Conservation (phyloP, 2,113 vertebrate species). For the Struthidea cinerea region DNA sequence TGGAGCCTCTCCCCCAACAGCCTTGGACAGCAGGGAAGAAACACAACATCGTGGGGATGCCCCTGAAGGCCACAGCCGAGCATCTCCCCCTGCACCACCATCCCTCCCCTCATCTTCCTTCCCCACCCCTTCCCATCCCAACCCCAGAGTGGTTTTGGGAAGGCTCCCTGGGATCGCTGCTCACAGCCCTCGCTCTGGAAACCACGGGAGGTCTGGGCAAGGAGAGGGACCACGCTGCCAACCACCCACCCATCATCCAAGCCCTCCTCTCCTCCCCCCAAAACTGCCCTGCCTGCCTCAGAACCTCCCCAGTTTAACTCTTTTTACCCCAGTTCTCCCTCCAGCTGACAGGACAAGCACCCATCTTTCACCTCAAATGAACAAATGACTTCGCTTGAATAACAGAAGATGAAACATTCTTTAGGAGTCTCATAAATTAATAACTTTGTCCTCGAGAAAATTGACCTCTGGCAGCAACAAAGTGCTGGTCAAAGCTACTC, state of each 20-base stretch:
- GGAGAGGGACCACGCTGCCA: neutral
- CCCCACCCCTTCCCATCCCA: neutral
- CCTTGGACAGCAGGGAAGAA: neutral
- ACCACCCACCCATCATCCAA: neutral
- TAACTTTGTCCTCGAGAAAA: neutral
- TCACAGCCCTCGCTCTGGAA: neutral
- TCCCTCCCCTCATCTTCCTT: neutral
- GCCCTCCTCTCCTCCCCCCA: neutral
- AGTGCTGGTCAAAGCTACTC: neutral
- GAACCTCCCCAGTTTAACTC: neutral
- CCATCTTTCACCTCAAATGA: neutral
- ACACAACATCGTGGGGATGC: rapidly evolving
- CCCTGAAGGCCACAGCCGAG: neutral
- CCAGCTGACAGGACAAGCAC: neutral
- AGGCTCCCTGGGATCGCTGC: neutral
- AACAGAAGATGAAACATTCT: neutral
- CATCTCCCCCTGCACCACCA: neutral
- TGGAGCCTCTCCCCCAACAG: neutral
- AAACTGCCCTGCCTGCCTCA: neutral
- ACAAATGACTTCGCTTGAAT: rapidly evolving
- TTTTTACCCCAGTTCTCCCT: neutral
- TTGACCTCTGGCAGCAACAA: neutral
- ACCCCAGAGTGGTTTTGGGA: neutral
- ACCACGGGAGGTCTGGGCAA: neutral
- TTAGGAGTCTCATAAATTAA: neutral